A percentile compares a stretch with the other conserved stretches of the same genome.
phyloP scores from a whole-genome alignment of 64 coral and sea anemone genomes.

The Montipora foliosa region DNA sequence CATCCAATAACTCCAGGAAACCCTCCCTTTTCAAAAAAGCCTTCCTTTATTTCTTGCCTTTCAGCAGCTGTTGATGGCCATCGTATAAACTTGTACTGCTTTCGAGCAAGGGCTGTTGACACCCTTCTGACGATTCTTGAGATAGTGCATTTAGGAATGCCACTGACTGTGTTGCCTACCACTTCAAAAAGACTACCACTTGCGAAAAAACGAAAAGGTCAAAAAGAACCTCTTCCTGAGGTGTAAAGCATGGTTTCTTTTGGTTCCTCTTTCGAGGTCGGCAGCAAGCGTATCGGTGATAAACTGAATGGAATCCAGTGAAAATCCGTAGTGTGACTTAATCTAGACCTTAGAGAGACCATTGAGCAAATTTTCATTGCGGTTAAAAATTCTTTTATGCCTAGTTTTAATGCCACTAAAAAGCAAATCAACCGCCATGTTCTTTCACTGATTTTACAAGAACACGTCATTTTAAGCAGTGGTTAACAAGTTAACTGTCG shows the following conservation, averaged over 20 bases:
- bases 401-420: too few relatives aligned
- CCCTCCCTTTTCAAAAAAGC: too few relatives aligned
- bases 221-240: background rate
- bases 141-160: too few relatives aligned
- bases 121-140: background rate
- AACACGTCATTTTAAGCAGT: too few relatives aligned
- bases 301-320: background rate
- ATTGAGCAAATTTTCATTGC: too few relatives aligned
- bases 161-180: background rate
- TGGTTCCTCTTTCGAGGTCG: background rate
- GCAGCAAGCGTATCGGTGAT: conserved; percentile 11
- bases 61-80: background rate
- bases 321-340: background rate
- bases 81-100: conserved; percentile 1
- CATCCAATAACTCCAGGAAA: background rate
- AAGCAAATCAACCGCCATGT: too few relatives aligned
- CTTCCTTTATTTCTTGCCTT: background rate
- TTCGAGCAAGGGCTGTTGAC: background rate
- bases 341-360: too few relatives aligned
- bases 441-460: too few relatives aligned
- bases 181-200: background rate
- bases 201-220: too few relatives aligned
- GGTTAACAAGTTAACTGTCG: too few relatives aligned
- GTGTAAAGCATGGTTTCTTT: background rate
- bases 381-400: too few relatives aligned